Conservation (phyloP, 2,797 vertebrate genomes). For the Gallinago stenura region DNA sequence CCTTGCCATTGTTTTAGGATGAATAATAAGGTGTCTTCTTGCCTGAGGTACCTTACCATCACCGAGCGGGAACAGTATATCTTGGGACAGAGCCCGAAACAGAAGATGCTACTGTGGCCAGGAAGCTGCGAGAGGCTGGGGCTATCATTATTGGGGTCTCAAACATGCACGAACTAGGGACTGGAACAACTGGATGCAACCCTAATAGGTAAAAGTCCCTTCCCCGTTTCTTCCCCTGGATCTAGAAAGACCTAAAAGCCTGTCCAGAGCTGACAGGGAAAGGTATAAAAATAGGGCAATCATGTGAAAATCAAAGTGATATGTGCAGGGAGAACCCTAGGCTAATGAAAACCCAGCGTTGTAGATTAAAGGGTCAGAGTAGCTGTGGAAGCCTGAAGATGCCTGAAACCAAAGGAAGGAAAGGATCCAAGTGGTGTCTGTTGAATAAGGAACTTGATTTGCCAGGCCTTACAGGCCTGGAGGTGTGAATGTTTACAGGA, state of each 20-base stretch:
- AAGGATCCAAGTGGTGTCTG: neutral
- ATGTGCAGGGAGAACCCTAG: neutral
- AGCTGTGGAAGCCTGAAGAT: neutral
- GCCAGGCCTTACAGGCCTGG: neutral
- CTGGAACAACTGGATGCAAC: slow-evolving; percentile 73
- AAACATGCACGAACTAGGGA: slow-evolving; percentile 77
- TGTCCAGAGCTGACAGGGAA: neutral
- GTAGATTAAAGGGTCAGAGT: neutral
- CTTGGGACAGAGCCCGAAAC: slow-evolving; percentile 64
- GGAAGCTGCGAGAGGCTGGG: slow-evolving; percentile 70
- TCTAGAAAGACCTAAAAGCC: neutral
- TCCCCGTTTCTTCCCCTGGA: neutral
- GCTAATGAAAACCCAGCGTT: neutral
- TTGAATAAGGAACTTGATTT: neutral
- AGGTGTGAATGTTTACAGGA: neutral
- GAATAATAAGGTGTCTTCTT: neutral
- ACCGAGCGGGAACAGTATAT: slow-evolving; percentile 67
- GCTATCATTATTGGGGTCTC: slow-evolving; percentile 75
- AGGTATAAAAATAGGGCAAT: neutral
- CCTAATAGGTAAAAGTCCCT: slow-evolving; percentile 67
- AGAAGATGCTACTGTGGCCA: slow-evolving; percentile 74
- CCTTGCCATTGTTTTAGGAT: neutral
- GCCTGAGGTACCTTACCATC: slow-evolving; percentile 69
- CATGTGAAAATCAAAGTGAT: neutral
- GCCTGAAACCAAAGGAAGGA: neutral